Base-by-base conservation (phyloP, 2,113 vertebrate species). In the Phalacrocorax brasilianus region DNA sequence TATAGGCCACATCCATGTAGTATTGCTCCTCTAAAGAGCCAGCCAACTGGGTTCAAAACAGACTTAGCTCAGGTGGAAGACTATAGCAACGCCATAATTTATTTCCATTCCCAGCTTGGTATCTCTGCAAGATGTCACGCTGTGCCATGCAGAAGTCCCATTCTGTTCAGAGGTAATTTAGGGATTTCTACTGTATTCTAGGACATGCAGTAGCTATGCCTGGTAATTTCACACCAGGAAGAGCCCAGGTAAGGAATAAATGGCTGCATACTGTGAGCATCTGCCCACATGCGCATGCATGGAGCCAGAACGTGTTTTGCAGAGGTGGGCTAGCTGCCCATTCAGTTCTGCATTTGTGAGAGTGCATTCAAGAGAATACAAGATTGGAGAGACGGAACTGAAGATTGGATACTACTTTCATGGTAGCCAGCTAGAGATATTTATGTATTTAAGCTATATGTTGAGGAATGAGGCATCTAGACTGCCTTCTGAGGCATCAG, bases 251-350 rank as follows among this genome's bases (percentile, higher is more conserved):
- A 21, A 84, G 35, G 53, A 56, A 32, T 61, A 66, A 53, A 47
- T 3, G 1, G 13, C 17, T 72, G 30, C 1, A 1, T 55, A 10
- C 24, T 30, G 22, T n/a, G 14, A 67, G 16, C 32, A n/a, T 77
- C 11, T 50, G 22, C 23, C 20, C 15, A 7, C 0, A 1, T 35
- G 40, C 26, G 19, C 4, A 6, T 0, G 0, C 2, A 3, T 73
- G 47, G 65, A 83, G 18, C 47, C 27, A 45, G 42, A 67, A 24
- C 1, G 0, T 0, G 2, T 71, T 72, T 61, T 76, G 33, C 24
- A 21, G n/a, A 80, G 24, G 16, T 24, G 23, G 15, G 13, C 40
- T 67, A 50, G 17, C 59, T 73, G 53, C 33, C n/a, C 35, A 13
- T 47, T 55, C 40, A 44, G 11, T 42, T 62, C 59, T 66, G n/a